Evolutionary conservation across 2,113 vertebrate genomes (phyloP).

Genomic region (Sorex fumeus): DNA sequence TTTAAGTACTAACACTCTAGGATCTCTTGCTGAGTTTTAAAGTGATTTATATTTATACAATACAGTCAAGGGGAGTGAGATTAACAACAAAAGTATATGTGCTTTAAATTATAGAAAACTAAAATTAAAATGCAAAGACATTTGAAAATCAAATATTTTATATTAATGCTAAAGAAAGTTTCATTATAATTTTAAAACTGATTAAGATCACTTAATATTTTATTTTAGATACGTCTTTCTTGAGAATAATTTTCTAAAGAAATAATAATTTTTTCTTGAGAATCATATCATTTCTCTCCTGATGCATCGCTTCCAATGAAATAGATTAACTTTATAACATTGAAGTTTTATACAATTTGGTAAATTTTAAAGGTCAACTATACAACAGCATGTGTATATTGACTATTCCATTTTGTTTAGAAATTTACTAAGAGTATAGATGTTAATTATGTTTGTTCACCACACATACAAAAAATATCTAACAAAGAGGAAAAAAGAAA

Average conservation of each 20-base stretch:
- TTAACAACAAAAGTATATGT: neutral
- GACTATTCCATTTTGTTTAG: too few species aligned
- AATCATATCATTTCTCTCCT: too few species aligned
- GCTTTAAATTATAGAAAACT: neutral
- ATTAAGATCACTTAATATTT: neutral
- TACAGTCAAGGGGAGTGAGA: neutral
- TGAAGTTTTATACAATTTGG: too few species aligned
- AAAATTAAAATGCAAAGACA: neutral
- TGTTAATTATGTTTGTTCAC: too few species aligned
- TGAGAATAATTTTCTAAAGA: neutral
- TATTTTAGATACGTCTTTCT: neutral
- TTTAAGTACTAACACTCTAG: neutral
- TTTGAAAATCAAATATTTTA: neutral
- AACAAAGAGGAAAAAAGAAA: too few species aligned
- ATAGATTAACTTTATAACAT: too few species aligned
- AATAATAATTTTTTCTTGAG: neutral
- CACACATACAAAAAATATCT: too few species aligned
- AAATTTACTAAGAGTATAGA: too few species aligned
- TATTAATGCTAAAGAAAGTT: neutral
- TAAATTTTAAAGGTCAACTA: too few species aligned
- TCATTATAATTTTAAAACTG: neutral
- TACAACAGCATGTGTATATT: too few species aligned
- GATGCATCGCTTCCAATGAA: too few species aligned
- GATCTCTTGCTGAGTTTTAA: conserved; percentile 11
- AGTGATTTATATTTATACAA: conserved; percentile 2